Evolutionary conservation across 2,888 invertebrate species (phyloP), one percentile per base, ranked within the genome.

Genomic region (Brenthis hecate): DNA sequence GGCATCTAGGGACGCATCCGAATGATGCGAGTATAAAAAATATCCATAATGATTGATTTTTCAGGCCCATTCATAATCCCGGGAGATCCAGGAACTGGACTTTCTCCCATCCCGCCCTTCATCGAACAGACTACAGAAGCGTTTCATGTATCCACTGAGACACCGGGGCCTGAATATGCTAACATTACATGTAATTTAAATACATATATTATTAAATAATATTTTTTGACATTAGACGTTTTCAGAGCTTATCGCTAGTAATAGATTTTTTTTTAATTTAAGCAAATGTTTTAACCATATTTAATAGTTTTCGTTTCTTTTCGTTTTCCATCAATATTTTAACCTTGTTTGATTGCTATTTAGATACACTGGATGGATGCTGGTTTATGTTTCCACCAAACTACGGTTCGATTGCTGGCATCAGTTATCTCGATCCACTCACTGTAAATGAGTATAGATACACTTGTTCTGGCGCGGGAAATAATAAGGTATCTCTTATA

Each of bases 341-440:
- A 61, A n/a, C 28, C 14, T 32, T 32, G 11, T 23, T 16, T 2
- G n/a, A 28, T 56, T 56, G n/a, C 8, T 16, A 14, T 56, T 56
- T 75, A 92, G 92, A 90, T 69, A 78, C 85, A 0, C 70, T 92
- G 76, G 91, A 92, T 65, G 92, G 92, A 0, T 92, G 92, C 66
- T 88, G 88, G 88, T 91, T 86, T 75, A 89, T 91, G 87, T 92
- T 86, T 74, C 92, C 92, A 0, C 92, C 92, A 0, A 91, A 92
- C 80, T 92, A 92, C 76, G 92, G 92, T 0, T 92, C 92, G 14
- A 92, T 92, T 23, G 92, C 91, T 1, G 92, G 92, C 56, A 78
- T 89, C 77, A 92, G 92, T 77, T 92, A 92, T 72, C 72, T 92
- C 64, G 92, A 92, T 72, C 85, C 91, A 0, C 82, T 92, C 14